phyloP scores from a whole-genome alignment of 2,888 invertebrate genomes.

The Morinoia aosen region DNA sequence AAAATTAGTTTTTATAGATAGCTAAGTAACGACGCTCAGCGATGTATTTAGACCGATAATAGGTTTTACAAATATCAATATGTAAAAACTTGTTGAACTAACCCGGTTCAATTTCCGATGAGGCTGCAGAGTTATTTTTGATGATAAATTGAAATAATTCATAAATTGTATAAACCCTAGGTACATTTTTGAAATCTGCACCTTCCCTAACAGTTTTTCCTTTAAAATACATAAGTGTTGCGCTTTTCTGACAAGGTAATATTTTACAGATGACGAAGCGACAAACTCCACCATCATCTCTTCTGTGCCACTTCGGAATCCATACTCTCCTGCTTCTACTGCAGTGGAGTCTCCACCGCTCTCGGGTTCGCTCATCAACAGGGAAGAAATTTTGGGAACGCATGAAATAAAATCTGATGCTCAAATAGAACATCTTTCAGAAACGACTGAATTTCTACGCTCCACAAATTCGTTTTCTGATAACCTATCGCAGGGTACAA shows the following conservation, averaged over 20 bases:
- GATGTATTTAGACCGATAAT: background rate
- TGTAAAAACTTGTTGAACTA: background rate
- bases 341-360: background rate
- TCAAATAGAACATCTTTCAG: background rate
- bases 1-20: too few relatives aligned
- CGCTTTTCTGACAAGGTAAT: background rate
- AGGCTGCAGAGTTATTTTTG: background rate
- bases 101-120: background rate
- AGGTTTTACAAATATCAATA: too few relatives aligned
- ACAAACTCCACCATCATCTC: background rate
- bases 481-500: background rate
- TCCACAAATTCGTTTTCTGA: background rate
- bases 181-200: background rate
- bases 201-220: background rate
- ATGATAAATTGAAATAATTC: too few relatives aligned
- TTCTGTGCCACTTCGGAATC: background rate
- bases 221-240: background rate
- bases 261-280: background rate
- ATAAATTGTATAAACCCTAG: too few relatives aligned
- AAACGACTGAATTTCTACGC: background rate
- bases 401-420: background rate
- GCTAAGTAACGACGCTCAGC: background rate
- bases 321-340: background rate
- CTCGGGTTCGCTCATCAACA: background rate
- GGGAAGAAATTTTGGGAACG: background rate